Percentiles rank a stretch among this genome's conserved stretches.
Conservation (phyloP, 1,140 invertebrate species). For the Tetranychus cinnabarinus region DNA sequence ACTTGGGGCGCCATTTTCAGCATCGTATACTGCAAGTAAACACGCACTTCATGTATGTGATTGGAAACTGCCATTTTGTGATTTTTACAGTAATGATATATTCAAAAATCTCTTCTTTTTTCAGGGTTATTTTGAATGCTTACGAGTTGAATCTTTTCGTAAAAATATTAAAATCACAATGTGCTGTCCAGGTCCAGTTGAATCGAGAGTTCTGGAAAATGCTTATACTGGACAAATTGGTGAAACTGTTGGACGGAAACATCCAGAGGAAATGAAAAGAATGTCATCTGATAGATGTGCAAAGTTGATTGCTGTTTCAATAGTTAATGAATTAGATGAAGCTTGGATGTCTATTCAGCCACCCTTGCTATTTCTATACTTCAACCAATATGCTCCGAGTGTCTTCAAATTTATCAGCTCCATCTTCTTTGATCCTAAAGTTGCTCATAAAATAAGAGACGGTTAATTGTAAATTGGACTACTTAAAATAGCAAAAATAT, state of each 20-base stretch:
- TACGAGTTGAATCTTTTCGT: conserved; percentile 9
- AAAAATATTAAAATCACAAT: conserved; percentile 36
- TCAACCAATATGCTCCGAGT: conserved; percentile 13
- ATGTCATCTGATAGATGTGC: conserved; percentile 46
- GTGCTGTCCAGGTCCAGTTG: conserved; percentile 46
- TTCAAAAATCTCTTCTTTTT: not conserved
- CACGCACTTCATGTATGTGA: conserved; percentile 47
- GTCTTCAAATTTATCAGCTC: not conserved
- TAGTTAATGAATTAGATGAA: conserved; percentile 48
- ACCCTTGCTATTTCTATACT: conserved; percentile 35
- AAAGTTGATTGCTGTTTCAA: conserved; percentile 40
- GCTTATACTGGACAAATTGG: conserved; percentile 38
- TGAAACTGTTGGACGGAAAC: conserved; percentile 20
- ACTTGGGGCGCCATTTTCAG: conserved; percentile 40
- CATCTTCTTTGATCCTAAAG: not conserved
- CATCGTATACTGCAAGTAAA: conserved; percentile 51
- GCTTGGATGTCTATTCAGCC: conserved; percentile 45
- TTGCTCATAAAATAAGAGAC: conserved; percentile 1
- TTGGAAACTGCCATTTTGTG: not conserved
- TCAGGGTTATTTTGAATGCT: conserved; percentile 9
- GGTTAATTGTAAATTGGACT: not conserved
- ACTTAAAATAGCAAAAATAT: no score
- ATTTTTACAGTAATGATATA: not conserved
- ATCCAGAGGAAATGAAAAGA: conserved; percentile 19
- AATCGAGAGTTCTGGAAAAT: conserved; percentile 40